phyloP scores from a whole-genome alignment of 2,888 invertebrate species.

The Eilema griseolum region DNA sequence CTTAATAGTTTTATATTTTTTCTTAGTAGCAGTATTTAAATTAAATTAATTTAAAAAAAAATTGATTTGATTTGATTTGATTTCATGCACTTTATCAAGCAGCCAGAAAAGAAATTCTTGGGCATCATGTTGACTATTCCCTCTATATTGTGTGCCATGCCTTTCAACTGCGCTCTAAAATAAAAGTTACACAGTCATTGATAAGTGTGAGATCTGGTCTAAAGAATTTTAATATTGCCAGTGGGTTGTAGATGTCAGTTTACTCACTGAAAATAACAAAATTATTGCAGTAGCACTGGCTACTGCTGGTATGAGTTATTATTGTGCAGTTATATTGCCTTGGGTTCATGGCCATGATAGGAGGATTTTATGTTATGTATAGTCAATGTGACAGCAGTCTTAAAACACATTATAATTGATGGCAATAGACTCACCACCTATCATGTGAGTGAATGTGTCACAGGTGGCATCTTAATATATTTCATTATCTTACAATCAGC shows the following conservation, averaged over 20 bases:
- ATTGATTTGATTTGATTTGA: too few species aligned
- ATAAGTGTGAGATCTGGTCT: not conserved
- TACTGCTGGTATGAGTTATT: not conserved
- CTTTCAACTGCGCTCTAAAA: conserved; percentile 94
- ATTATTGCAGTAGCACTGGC: not conserved
- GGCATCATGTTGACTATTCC: conserved; percentile 98
- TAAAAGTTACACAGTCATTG: not conserved
- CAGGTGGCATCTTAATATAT: too few species aligned
- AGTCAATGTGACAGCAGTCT: too few species aligned
- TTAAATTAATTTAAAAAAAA: too few species aligned
- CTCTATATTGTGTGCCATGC: conserved; percentile 96
- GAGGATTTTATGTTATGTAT: too few species aligned
- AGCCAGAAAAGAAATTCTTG: conserved; percentile 99
- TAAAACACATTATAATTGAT: too few species aligned
- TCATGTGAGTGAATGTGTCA: too few species aligned
- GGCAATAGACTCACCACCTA: too few species aligned
- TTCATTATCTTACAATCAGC: too few species aligned
- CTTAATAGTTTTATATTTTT: conserved; percentile 97
- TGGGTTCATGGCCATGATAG: not conserved
- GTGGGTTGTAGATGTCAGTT: too few species aligned
- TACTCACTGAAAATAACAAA: not conserved
- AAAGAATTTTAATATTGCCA: too few species aligned
- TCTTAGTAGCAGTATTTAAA: conserved; percentile 96
- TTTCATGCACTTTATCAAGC: conserved; percentile 98
- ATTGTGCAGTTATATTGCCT: not conserved